A percentile compares a stretch with the other conserved stretches of the same genome.
phyloP scores from a whole-genome alignment of 2,113 vertebrate genomes.

The Ceyx margarethae region DNA sequence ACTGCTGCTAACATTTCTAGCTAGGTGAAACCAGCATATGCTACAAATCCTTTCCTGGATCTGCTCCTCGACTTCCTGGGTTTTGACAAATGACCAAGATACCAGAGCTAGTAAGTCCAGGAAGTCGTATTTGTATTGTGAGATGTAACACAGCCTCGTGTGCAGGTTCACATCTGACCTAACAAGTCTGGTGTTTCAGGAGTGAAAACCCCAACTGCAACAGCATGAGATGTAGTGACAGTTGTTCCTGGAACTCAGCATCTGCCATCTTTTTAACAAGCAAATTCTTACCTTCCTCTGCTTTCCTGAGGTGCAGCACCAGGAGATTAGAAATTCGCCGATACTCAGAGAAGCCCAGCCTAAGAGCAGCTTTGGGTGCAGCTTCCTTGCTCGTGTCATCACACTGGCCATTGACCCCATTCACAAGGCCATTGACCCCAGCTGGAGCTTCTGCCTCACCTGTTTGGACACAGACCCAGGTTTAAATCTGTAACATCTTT shows the following conservation, averaged over 20 bases:
- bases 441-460: constrained; percentile 77
- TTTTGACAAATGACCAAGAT: not conserved
- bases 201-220: not conserved
- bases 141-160: not conserved
- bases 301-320: constrained; percentile 89
- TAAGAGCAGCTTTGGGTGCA: constrained; percentile 80
- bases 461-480: constrained; percentile 32
- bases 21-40: not conserved
- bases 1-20: not conserved
- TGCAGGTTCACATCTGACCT: not conserved
- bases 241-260: not conserved
- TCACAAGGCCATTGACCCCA: constrained; percentile 72
- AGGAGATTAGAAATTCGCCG: constrained; percentile 92
- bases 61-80: not conserved
- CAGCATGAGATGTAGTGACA: not conserved
- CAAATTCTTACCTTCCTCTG: constrained; percentile 85
- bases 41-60: not conserved
- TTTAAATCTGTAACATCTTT: not conserved
- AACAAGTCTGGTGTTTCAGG: not conserved
- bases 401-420: constrained; percentile 72
- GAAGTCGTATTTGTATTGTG: not conserved
- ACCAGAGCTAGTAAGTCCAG: not conserved
- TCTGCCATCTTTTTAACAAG: not conserved
- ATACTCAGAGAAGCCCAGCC: constrained; percentile 91
- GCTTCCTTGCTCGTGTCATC: constrained; percentile 72